Evolutionary conservation across 2,113 vertebrate genomes (phyloP).

Genomic region (Phoxinus phoxinus): DNA sequence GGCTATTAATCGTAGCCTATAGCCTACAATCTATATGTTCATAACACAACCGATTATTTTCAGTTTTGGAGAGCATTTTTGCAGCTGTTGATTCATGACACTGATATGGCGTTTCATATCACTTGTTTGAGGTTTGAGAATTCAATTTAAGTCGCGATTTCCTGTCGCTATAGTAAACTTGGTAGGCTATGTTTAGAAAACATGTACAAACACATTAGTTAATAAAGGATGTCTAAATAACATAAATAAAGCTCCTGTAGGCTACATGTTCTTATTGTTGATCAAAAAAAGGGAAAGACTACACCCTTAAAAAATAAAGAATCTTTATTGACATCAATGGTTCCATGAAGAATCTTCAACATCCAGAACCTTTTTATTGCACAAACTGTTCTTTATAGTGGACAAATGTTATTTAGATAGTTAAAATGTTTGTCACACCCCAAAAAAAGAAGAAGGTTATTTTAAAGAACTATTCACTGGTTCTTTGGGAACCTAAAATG

Average conservation of each 20-base stretch:
- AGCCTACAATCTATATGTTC: background rate
- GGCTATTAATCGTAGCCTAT: too few relatives aligned
- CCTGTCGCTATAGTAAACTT: background rate
- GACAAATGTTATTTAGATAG: too few relatives aligned
- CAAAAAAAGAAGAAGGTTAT: too few relatives aligned
- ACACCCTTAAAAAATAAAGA: too few relatives aligned
- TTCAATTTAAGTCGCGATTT: background rate
- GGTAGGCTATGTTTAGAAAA: background rate
- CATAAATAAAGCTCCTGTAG: background rate
- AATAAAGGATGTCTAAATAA: background rate
- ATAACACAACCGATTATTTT: background rate
- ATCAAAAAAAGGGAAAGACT: background rate
- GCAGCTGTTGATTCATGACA: background rate
- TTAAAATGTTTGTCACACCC: too few relatives aligned
- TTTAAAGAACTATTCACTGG: too few relatives aligned
- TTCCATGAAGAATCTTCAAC: too few relatives aligned
- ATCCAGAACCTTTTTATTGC: too few relatives aligned
- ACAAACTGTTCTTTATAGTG: too few relatives aligned
- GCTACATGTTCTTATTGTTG: background rate
- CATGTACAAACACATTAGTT: background rate
- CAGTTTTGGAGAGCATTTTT: background rate
- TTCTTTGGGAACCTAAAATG: too few relatives aligned
- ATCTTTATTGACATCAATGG: too few relatives aligned
- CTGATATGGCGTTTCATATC: conserved; percentile 1
- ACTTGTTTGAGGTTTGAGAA: background rate